Evolutionary conservation across 2,888 invertebrate species (phyloP).

Genomic region (Noctua comes): DNA sequence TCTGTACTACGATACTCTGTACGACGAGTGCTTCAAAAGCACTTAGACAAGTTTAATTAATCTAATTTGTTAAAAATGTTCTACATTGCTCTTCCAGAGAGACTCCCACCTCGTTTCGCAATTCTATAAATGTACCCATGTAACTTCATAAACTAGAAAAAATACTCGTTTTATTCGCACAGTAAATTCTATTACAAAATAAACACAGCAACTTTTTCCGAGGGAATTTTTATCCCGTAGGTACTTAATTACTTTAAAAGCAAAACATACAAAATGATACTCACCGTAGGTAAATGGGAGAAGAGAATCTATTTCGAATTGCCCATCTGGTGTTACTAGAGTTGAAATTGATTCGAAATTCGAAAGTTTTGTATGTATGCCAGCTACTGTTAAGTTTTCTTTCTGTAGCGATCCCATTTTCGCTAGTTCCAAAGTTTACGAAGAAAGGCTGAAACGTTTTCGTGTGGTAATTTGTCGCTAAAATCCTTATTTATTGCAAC

Average conservation of each 20-base stretch:
- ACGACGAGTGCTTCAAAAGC: background rate
- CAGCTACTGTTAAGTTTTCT: constrained; percentile 61
- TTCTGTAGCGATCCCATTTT: constrained; percentile 76
- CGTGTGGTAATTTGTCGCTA: constrained; percentile 89
- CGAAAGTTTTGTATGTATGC: constrained; percentile 48
- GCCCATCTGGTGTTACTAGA: constrained; percentile 20
- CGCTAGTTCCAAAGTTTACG: constrained; percentile 83
- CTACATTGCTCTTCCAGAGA: constrained; percentile 1
- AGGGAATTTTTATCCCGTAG: constrained; percentile 30
- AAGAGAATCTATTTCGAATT: constrained; percentile 45
- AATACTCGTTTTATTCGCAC: constrained; percentile 38
- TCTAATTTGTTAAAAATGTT: constrained; percentile 18
- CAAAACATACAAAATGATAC: constrained; percentile 35
- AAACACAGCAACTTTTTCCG: constrained; percentile 25
- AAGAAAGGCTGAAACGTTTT: constrained; percentile 87
- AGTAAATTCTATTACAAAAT: constrained; percentile 45
- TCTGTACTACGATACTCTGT: background rate
- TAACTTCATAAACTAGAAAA: constrained; percentile 34
- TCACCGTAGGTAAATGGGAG: constrained; percentile 5
- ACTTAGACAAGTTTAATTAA: constrained; percentile 1
- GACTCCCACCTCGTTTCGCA: constrained; percentile 22
- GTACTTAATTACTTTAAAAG: constrained; percentile 49
- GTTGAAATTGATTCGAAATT: constrained; percentile 56
- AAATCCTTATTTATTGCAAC: constrained; percentile 90
- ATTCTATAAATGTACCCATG: constrained; percentile 13